Evolutionary conservation across 1,140 invertebrate genomes (phyloP), one percentile per base, ranked within the genome.

Genomic region (Oncopeltus fasciatus): DNA sequence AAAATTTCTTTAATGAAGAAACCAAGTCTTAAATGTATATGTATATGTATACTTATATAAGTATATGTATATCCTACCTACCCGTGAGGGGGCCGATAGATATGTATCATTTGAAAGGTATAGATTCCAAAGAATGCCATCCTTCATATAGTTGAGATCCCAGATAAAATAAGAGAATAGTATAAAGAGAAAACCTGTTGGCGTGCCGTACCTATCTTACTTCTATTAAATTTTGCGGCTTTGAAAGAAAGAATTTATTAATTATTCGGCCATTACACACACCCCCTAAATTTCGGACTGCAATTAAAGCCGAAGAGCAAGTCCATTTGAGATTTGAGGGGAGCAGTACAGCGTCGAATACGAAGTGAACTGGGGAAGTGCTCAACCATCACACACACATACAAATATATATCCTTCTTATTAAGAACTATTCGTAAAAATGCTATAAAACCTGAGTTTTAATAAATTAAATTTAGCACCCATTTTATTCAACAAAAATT

Each of bases 271-370:
- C 33, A 9, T 9, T 38, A 38, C 33, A 9, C 5, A 38, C 33
- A n/a, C n/a, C n/a, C n/a, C n/a, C n/a, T n/a, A n/a, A n/a, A n/a
- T n/a, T 38, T 38, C 5, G 5, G 5, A 38, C 33, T 38, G 5
- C 33, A 9, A 38, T 38, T 16, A 38, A 16, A 38, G 33, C 33
- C 33, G 5, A 38, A 38, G 33, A 38, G 33, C 33, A 38, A 16
- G 33, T 38, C 16, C 33, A 9, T 9, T 16, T 38, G 5, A 38
- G 33, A 16, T 38, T 38, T 5, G 33, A 38, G 49, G 72, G 26
- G 64, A 66, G 33, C 64, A n/a, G n/a, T n/a, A n/a, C n/a, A n/a
- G n/a, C n/a, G n/a, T n/a, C n/a, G n/a, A n/a, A n/a, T n/a, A n/a
- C n/a, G n/a, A n/a, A n/a, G n/a, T n/a, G n/a, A n/a, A n/a, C n/a